Evolutionary conservation across 2,888 invertebrate genomes (phyloP).

Genomic region (Lysandra coridon): DNA sequence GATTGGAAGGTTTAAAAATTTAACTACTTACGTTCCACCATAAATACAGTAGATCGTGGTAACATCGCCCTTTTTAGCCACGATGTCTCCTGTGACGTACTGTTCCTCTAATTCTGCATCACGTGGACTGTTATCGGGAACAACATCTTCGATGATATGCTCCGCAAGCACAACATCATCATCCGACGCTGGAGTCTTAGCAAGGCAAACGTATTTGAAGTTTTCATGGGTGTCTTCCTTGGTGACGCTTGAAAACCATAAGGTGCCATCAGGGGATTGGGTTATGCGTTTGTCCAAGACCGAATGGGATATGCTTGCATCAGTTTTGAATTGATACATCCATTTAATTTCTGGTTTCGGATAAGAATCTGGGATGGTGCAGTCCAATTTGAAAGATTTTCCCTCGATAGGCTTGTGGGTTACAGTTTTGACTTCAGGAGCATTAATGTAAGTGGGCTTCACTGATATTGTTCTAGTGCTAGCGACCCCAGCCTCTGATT

Average conservation of each 20-base stretch:
- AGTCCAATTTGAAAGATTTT: slow-evolving; percentile 58
- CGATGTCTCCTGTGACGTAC: slow-evolving; percentile 56
- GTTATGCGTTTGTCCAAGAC: slow-evolving; percentile 54
- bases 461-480: slow-evolving; percentile 53
- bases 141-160: slow-evolving; percentile 53
- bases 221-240: slow-evolving; percentile 50
- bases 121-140: slow-evolving; percentile 35
- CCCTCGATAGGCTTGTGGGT: slow-evolving; percentile 58
- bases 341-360: slow-evolving; percentile 62
- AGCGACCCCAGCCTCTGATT: slow-evolving; percentile 54
- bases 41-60: slow-evolving; percentile 67
- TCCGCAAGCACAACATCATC: slow-evolving; percentile 55
- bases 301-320: slow-evolving; percentile 47
- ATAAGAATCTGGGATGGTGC: slow-evolving; percentile 55
- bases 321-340: slow-evolving; percentile 51
- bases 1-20: neutral
- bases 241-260: slow-evolving; percentile 62
- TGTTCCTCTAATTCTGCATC: slow-evolving; percentile 53
- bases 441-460: slow-evolving; percentile 50
- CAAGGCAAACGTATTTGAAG: slow-evolving; percentile 61
- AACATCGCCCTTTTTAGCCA: slow-evolving; percentile 53
- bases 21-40: slow-evolving; percentile 63
- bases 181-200: slow-evolving; percentile 54
- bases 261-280: slow-evolving; percentile 55
- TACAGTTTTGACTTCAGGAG: slow-evolving; percentile 45